Percentiles rank a stretch among this genome's conserved stretches.
Conservation (phyloP, 1,140 invertebrate species). For the Adelges cooleyi region DNA sequence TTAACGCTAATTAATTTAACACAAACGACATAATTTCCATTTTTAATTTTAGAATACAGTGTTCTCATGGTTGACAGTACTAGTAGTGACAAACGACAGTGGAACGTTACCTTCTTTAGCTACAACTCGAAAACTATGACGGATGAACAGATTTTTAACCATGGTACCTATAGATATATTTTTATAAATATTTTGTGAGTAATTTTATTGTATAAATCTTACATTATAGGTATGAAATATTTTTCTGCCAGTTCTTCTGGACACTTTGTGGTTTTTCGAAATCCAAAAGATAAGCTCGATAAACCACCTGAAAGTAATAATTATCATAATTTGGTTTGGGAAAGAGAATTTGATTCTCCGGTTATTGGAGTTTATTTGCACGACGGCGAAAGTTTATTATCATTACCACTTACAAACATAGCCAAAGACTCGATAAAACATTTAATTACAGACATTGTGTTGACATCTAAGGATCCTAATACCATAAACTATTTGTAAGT, state of each 20-base stretch:
- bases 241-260: conserved; percentile 84
- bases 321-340: conserved; percentile 67
- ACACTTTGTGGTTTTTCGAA: conserved; percentile 62
- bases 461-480: conserved; percentile 15
- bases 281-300: conserved; percentile 40
- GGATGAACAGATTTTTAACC: conserved; percentile 60
- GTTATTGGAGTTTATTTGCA: conserved; percentile 82
- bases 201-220: not conserved
- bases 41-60: conserved; percentile 61
- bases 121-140: conserved; percentile 66
- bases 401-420: conserved; percentile 80
- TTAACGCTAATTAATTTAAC: conserved; percentile 23
- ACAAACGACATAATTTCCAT: too few relatives aligned
- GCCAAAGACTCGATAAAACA: conserved; percentile 50
- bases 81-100: conserved; percentile 61
- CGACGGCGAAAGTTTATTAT: conserved; percentile 62
- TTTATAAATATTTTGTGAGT: not conserved
- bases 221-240: conserved; percentile 41
- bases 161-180: conserved; percentile 50
- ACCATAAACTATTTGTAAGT: conserved; percentile 26
- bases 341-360: conserved; percentile 73
- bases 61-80: conserved; percentile 86
- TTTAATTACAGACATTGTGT: conserved; percentile 14
- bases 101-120: conserved; percentile 93
- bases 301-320: not conserved